Base-by-base conservation (phyloP, 2,888 invertebrate species). In the Hermaeophaga mercurialis region DNA sequence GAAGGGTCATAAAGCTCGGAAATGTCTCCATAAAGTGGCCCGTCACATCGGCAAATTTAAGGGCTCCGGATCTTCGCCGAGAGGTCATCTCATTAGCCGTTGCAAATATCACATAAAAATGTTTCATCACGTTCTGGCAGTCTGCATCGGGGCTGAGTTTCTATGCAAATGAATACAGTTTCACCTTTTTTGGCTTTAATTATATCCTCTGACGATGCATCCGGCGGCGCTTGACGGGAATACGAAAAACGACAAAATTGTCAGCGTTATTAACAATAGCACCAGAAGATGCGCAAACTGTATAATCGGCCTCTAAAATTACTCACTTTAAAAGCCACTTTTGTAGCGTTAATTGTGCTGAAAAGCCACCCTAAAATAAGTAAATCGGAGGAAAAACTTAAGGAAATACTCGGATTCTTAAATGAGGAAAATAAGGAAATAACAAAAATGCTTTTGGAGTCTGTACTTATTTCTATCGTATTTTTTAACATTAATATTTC, bases 71-170 rank as follows among this genome's bases (percentile, higher is more conserved):
- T 44, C 52, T 38, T 28, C n/a, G 28, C 62, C 36, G 22, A 59
- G 55, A 64, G 68, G 68, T 69, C 68, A 66, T 66, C 66, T 66
- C 68, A 70, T 71, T 70, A 71, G 66, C 63, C 65, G 63, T 58
- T 65, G 62, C 60, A 65, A 69, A 70, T 69, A 66, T 70, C 66
- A 54, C 69, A 70, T 70, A 70, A 72, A 70, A 69, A 70, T 69
- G 70, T 70, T 68, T 62, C 68, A 68, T 68, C 71, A 70, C 70
- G 69, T 70, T 64, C 62, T 56, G 62, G 54, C 59, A 62, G 58
- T 65, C 58, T 59, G 55, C 59, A 59, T 48, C 52, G 53, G n/a
- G n/a, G 56, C 47, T 46, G 54, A 61, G 60, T 64, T 66, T 62
- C 63, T 65, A 70, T 70, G 70, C 68, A 70, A 70, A 70, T 68